Conservation (phyloP, 1,140 invertebrate species). For the Bombus sylvicola region DNA sequence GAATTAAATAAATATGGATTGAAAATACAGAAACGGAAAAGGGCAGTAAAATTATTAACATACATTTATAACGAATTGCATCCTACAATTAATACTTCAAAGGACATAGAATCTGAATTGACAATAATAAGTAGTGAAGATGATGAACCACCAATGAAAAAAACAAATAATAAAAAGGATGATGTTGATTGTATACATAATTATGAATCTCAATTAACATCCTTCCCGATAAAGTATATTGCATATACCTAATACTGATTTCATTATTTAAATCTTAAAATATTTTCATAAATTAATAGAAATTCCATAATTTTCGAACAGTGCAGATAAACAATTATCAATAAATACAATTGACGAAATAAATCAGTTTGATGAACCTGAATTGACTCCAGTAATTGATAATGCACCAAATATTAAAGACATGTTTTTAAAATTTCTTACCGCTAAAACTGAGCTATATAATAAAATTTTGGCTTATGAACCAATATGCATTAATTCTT, state of each 20-base stretch:
- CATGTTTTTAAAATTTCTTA: constrained; percentile 74
- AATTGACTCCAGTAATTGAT: constrained; percentile 6
- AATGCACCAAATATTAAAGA: constrained; percentile 60
- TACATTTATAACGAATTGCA: constrained; percentile 82
- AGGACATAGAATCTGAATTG: constrained; percentile 12
- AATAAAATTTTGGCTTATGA: constrained; percentile 81
- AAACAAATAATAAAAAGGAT: constrained; percentile 18
- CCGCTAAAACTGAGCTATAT: constrained; percentile 74
- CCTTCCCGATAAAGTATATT: constrained; percentile 51
- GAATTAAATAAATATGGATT: constrained; percentile 81
- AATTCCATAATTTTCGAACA: constrained; percentile 26
- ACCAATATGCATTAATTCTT: constrained; percentile 79
- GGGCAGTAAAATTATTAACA: constrained; percentile 79
- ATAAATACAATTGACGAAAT: constrained; percentile 56
- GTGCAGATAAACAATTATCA: constrained; percentile 16
- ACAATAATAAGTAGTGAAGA: constrained; percentile 57
- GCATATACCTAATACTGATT: background rate
- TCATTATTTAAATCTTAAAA: background rate
- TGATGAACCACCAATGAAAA: constrained; percentile 58
- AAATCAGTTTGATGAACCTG: constrained; percentile 62
- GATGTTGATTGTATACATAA: constrained; percentile 1
- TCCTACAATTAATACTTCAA: constrained; percentile 58
- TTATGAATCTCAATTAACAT: constrained; percentile 26
- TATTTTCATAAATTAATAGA: constrained; percentile 4
- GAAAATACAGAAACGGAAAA: constrained; percentile 76